Base-by-base conservation (phyloP, 1,140 invertebrate genomes). In the Microplitis demolitor region DNA sequence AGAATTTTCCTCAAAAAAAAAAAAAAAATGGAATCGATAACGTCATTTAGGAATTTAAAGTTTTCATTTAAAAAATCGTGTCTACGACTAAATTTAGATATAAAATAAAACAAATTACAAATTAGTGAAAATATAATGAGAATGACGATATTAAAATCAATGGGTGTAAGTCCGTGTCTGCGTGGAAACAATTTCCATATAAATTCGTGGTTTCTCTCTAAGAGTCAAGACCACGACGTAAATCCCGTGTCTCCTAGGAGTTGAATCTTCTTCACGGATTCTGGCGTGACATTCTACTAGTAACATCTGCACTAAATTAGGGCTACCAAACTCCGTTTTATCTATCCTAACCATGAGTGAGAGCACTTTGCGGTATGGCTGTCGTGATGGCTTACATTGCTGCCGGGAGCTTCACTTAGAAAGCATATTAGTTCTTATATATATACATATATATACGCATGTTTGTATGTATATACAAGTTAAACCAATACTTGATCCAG, bases 221-320 rank as follows among this genome's bases (percentile, higher is more conserved):
- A 11, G 39, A 35, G 68, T 11, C 8, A 35, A 51, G 71, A 76
- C 74, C 77, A 60, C 78, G 76, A 66, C 74, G 71, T 75, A 78
- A 78, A 80, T 79, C 73, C 45, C 73, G 45, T 73, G 75, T 77
- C 66, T 72, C 58, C n/a, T 8, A 64, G 76, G 76, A 75, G 61
- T 61, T 45, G 39, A 45, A 45, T 45, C 39, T 45, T 45, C 74
- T 68, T 69, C 60, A 69, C 37, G 33, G 34, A 34, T 58, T 56
- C 62, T 61, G 62, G 74, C 76, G 71, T 80, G 75, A 78, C 77
- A 80, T 79, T 78, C 75, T 76, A 73, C n/a, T 11, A 70, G 78
- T 77, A 82, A 81, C 82, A 83, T 75, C 77, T 83, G 84, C 78
- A 83, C 76, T 84, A 81, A 84, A 84, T 85, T 84, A 83, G 76